A percentile compares a stretch with the other conserved stretches of the same genome.
These are phyloP conservation scores for Stomorhina lunata DNA, from an alignment of 2,888 invertebrate genomes.

Conservation along the genomic window DNA sequence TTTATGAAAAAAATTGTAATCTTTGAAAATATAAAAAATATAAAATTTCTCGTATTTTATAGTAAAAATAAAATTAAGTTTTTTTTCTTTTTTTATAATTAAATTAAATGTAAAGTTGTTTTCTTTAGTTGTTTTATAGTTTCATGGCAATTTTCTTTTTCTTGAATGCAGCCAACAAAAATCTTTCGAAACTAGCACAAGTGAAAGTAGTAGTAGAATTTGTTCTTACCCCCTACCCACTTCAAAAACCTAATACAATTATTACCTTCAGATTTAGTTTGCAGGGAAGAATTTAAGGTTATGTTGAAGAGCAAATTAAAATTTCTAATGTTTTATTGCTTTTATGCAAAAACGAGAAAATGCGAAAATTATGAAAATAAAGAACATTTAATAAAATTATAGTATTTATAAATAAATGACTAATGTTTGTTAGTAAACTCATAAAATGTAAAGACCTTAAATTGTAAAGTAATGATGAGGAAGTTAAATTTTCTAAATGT, in stretches of 20 bases:
- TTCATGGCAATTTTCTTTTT: constrained; percentile 4
- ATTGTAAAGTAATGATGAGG: no score
- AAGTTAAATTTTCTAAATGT: no score
- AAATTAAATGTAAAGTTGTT: constrained; percentile 19
- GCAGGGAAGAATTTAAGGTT: constrained; percentile 12
- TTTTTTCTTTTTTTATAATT: not conserved
- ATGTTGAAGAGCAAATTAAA: not conserved
- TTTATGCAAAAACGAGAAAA: not conserved
- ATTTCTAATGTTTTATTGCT: not conserved
- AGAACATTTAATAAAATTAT: not conserved
- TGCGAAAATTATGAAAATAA: not conserved
- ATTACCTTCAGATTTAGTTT: constrained; percentile 25
- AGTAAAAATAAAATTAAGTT: no score
- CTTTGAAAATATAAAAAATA: no score
- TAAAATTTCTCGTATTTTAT: no score
- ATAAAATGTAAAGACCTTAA: no score
- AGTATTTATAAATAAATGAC: not conserved
- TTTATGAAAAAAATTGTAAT: no score
- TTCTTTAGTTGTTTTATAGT: constrained; percentile 11
- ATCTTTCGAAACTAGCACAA: constrained; percentile 30
- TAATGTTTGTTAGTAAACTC: no score
- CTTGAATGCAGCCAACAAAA: not conserved
- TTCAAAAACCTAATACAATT: not conserved
- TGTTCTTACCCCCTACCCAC: not conserved
- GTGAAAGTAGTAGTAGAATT: no score